These are phyloP conservation scores for Pseudorhiza aurosa DNA, from an alignment of 30 jellyfish, hydroid and myxozoan genomes.

Conservation along the genomic window DNA sequence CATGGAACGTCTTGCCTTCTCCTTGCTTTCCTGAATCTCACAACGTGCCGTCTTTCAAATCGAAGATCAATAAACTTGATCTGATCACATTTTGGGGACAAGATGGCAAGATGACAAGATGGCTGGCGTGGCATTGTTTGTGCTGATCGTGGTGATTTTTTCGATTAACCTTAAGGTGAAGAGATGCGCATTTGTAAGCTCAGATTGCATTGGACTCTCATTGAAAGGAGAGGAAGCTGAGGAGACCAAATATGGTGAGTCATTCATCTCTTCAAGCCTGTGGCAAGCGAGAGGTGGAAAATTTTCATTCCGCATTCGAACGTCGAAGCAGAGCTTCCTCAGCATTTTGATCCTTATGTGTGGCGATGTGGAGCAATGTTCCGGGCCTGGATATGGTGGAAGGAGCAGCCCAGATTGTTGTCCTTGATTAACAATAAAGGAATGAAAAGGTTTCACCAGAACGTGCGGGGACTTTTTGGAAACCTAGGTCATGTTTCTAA, in stretches of 20 bases:
- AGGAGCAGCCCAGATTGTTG: constrained; percentile 43
- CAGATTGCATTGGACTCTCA: not conserved
- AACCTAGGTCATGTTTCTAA: constrained; percentile 48
- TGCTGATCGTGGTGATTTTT: constrained; percentile 20
- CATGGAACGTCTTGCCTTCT: too few species aligned
- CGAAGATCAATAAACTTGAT: too few species aligned
- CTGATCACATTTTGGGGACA: too few species aligned
- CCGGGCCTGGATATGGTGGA: constrained; percentile 16
- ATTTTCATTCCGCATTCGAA: constrained; percentile 7
- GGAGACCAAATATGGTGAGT: constrained; percentile 6
- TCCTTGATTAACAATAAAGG: not conserved
- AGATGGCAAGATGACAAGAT: too few species aligned
- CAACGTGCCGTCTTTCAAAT: too few species aligned
- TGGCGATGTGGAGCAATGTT: constrained; percentile 45
- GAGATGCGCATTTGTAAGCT: constrained; percentile 9
- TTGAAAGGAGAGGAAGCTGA: not conserved
- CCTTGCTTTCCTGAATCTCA: too few species aligned
- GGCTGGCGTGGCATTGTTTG: too few species aligned
- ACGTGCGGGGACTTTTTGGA: constrained; percentile 71
- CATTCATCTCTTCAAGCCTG: constrained; percentile 23
- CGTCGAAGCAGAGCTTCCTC: constrained; percentile 18
- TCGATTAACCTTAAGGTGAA: constrained; percentile 5
- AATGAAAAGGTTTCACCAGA: constrained; percentile 26
- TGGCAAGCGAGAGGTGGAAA: constrained; percentile 55
- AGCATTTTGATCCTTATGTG: constrained; percentile 39